Evolutionary conservation across 2,888 invertebrate species (phyloP).

Genomic region (Lapara coniferarum): DNA sequence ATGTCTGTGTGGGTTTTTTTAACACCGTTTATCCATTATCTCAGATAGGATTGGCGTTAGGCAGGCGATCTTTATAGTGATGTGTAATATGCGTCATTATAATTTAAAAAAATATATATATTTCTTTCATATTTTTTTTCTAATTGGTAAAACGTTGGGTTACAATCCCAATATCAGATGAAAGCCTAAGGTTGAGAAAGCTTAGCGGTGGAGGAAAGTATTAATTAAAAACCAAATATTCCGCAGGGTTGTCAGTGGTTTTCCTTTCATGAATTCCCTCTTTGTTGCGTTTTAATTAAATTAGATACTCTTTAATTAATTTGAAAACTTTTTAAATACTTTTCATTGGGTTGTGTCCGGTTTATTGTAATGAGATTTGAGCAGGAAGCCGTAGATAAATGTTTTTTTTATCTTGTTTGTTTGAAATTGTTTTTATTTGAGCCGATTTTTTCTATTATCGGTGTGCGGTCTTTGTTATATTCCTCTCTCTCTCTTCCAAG

Average conservation of each 20-base stretch:
- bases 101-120: too few relatives aligned
- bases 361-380: neutral
- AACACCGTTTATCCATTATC: too few relatives aligned
- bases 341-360: neutral
- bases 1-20: too few relatives aligned
- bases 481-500: too few relatives aligned
- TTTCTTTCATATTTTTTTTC: neutral
- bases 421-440: too few relatives aligned
- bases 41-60: too few relatives aligned
- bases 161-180: neutral
- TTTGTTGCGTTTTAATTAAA: conserved; percentile 29
- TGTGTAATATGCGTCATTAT: too few relatives aligned
- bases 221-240: conserved; percentile 21
- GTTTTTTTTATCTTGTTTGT: too few relatives aligned
- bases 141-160: neutral
- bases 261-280: conserved; percentile 9
- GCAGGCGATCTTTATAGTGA: too few relatives aligned
- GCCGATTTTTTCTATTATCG: too few relatives aligned
- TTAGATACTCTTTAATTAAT: conserved; percentile 6
- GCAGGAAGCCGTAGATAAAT: neutral
- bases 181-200: neutral
- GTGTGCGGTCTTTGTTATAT: too few relatives aligned
- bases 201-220: neutral
- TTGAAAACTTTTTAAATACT: neutral
- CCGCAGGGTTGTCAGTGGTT: conserved; percentile 2